A percentile compares a stretch with the other conserved stretches of the same genome.
phyloP scores from a whole-genome alignment of 2,888 invertebrate genomes.

The Netelia fuscicornis region DNA sequence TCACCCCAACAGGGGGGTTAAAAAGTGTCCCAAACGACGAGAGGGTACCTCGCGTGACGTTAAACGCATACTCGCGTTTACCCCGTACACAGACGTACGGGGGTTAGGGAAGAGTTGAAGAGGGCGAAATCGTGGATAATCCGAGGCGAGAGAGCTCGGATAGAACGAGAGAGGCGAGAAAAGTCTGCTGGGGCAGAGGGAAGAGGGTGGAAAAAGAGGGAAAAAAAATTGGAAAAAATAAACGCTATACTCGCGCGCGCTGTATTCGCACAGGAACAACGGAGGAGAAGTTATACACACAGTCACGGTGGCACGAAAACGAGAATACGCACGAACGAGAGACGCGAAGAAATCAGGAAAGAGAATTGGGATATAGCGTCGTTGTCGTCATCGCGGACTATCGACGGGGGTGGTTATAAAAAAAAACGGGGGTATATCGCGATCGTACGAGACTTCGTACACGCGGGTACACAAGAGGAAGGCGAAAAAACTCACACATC shows the following conservation, averaged over 20 bases:
- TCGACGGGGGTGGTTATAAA: neutral
- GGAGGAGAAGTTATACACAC: slow-evolving; percentile 19
- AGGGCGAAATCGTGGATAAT: slow-evolving; percentile 55
- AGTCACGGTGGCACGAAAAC: slow-evolving; percentile 54
- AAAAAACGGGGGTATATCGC: slow-evolving; percentile 54
- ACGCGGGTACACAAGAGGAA: slow-evolving; percentile 79
- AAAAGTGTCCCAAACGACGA: slow-evolving; percentile 16
- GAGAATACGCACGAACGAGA: slow-evolving; percentile 30
- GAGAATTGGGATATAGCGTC: slow-evolving; percentile 13
- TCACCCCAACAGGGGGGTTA: neutral
- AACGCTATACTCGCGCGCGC: slow-evolving; percentile 25
- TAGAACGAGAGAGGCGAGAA: slow-evolving; percentile 26
- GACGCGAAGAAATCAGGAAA: slow-evolving; percentile 51
- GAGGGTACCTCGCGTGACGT: slow-evolving; percentile 77
- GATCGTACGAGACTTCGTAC: slow-evolving; percentile 71
- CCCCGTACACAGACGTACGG: slow-evolving; percentile 26
- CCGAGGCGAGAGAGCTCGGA: slow-evolving; percentile 34
- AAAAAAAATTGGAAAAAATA: slow-evolving; percentile 32
- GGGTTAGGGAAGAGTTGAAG: slow-evolving; percentile 4
- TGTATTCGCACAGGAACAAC: slow-evolving; percentile 3
- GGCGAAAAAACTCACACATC: slow-evolving; percentile 78
- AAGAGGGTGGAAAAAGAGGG: neutral
- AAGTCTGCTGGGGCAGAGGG: slow-evolving; percentile 6
- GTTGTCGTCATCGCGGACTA: slow-evolving; percentile 66
- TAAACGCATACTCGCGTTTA: slow-evolving; percentile 50